These are phyloP conservation scores for Archaeoteleia sp. DNA, from an alignment of 2,888 invertebrate genomes.

Conservation along the genomic window DNA sequence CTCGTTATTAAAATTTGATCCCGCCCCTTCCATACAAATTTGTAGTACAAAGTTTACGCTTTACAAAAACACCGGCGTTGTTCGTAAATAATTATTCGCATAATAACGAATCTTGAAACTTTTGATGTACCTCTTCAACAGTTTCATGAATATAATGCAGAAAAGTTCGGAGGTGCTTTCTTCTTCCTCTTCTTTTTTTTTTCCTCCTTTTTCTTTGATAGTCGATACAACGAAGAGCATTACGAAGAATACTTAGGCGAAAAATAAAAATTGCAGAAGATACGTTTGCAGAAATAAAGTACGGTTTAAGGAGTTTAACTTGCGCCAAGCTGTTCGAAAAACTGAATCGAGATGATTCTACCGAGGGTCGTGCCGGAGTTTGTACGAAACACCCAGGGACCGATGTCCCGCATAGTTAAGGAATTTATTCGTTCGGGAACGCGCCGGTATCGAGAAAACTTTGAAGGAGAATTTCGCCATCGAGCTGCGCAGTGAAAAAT, in stretches of 20 bases:
- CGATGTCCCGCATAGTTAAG: conserved; percentile 36
- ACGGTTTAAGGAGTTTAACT: conserved; percentile 33
- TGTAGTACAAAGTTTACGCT: no score
- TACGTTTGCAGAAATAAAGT: conserved; percentile 10
- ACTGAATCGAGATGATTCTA: conserved; percentile 29
- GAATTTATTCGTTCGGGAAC: conserved; percentile 22
- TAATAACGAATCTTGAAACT: conserved; percentile 26
- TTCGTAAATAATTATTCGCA: conserved; percentile 20
- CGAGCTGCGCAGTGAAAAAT: conserved; percentile 17
- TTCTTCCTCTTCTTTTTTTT: conserved; percentile 8
- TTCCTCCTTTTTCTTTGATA: no score
- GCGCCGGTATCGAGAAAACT: conserved; percentile 29
- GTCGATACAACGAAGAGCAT: conserved; percentile 24
- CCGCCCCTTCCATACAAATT: no score
- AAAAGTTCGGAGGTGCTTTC: conserved; percentile 13
- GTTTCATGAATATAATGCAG: conserved; percentile 10
- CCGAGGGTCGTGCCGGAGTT: conserved; percentile 3
- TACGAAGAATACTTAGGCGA: conserved; percentile 4
- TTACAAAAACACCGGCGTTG: no score
- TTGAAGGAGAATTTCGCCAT: conserved; percentile 22
- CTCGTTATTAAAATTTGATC: no score
- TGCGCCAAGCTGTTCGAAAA: conserved; percentile 14
- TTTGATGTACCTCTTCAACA: conserved; percentile 6
- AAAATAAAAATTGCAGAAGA: conserved; percentile 14
- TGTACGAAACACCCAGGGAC: conserved; percentile 10